Conservation (phyloP, 2,888 invertebrate species). For the Agonopterix alstromeriana region DNA sequence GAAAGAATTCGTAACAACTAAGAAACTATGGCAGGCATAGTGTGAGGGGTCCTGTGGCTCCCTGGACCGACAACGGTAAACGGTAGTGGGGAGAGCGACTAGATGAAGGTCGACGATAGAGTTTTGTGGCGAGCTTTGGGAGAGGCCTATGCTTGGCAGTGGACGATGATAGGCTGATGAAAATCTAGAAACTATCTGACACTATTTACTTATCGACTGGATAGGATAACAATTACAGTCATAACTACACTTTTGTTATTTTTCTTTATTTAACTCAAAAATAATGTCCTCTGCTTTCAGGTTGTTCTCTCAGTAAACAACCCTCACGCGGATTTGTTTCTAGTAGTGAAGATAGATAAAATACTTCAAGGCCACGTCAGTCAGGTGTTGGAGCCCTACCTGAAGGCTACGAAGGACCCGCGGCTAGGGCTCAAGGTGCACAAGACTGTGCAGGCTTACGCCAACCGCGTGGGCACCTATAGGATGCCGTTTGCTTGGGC, state of each 20-base stretch:
- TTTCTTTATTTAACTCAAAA: neutral
- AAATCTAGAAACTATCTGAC: too few relatives aligned
- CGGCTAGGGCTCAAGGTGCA: slow-evolving; percentile 87
- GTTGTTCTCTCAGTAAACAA: slow-evolving; percentile 92
- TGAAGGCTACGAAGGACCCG: slow-evolving; percentile 88
- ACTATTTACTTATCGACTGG: too few relatives aligned
- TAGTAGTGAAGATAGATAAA: slow-evolving; percentile 96
- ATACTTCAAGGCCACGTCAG: slow-evolving; percentile 92
- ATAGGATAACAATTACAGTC: neutral
- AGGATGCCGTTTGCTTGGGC: slow-evolving; percentile 99
- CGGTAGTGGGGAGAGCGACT: too few relatives aligned
- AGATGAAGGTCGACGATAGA: too few relatives aligned
- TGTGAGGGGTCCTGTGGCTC: too few relatives aligned
- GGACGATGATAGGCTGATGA: too few relatives aligned
- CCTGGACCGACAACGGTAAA: too few relatives aligned
- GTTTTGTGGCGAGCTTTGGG: too few relatives aligned
- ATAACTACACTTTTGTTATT: neutral
- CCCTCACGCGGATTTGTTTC: slow-evolving; percentile 92
- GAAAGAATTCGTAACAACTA: too few relatives aligned
- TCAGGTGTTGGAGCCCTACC: slow-evolving; percentile 90
- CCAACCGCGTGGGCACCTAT: slow-evolving; percentile 90
- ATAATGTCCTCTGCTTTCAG: slow-evolving; percentile 55
- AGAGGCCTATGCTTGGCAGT: too few relatives aligned
- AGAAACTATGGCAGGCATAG: too few relatives aligned
- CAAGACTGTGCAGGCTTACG: slow-evolving; percentile 86